Percentiles rank a stretch among this genome's conserved stretches.
Conservation (phyloP, 2,797 vertebrate genomes). For the Telmatherina bonti region DNA sequence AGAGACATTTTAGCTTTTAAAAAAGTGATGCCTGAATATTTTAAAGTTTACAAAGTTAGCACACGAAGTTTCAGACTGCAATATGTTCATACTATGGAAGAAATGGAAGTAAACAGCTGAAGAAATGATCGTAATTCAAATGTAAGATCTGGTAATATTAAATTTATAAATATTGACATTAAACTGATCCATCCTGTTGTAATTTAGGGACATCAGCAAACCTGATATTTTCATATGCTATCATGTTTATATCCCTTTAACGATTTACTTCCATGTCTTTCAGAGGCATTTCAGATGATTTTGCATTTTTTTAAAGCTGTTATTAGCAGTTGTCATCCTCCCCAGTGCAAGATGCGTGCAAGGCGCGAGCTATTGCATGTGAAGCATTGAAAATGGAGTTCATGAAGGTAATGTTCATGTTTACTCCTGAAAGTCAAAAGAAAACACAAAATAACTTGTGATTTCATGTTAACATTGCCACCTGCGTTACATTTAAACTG, state of each 20-base stretch:
- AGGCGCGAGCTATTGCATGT: background rate
- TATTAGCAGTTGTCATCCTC: background rate
- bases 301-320: background rate
- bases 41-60: constrained; percentile 3
- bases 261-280: background rate
- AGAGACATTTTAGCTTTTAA: constrained; percentile 65
- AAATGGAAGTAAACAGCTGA: background rate
- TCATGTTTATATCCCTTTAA: background rate
- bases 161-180: background rate
- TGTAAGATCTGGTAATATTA: background rate
- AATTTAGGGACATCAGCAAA: background rate
- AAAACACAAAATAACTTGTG: background rate
- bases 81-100: background rate
- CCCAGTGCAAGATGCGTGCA: background rate
- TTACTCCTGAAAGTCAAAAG: no score
- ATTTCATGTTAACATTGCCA: background rate
- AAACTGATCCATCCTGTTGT: background rate
- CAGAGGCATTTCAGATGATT: background rate
- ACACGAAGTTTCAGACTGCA: background rate
- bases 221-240: background rate
- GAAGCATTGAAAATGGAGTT: background rate
- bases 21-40: constrained; percentile 59
- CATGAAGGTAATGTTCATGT: no score
- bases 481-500: background rate
- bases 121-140: background rate